These are phyloP conservation scores for Leptopilina myrica DNA, from an alignment of 2,888 invertebrate genomes.

Conservation along the genomic window DNA sequence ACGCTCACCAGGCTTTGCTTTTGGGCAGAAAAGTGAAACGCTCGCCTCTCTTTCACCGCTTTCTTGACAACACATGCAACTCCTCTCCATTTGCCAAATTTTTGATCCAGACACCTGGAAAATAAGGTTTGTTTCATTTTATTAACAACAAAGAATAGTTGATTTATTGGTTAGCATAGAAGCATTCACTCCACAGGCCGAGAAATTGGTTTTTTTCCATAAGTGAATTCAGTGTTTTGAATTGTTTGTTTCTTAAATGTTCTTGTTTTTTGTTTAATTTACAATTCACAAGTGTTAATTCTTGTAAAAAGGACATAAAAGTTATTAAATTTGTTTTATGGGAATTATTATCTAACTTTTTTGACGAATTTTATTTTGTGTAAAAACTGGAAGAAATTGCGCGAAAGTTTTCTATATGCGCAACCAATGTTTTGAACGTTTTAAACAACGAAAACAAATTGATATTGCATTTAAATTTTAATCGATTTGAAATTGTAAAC, in stretches of 20 bases:
- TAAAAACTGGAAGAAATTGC: too few species aligned
- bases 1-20: constrained; percentile 90
- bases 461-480: too few species aligned
- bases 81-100: constrained; percentile 97
- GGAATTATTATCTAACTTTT: too few species aligned
- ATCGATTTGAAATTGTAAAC: too few species aligned
- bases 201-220: neutral
- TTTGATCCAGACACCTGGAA: constrained; percentile 94
- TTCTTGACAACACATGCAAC: constrained; percentile 97
- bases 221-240: neutral
- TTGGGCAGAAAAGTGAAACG: constrained; percentile 92
- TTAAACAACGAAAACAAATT: too few species aligned
- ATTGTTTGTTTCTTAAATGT: neutral
- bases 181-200: neutral
- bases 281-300: neutral
- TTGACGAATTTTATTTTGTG: too few species aligned
- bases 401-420: too few species aligned
- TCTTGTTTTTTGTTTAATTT: neutral
- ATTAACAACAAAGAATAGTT: neutral
- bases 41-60: constrained; percentile 94
- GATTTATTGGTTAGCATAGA: neutral
- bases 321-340: too few species aligned
- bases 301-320: neutral
- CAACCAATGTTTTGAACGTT: too few species aligned
- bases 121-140: neutral